phyloP scores from a whole-genome alignment of 2,113 vertebrate species.

The Microcebus lehilahytsara region DNA sequence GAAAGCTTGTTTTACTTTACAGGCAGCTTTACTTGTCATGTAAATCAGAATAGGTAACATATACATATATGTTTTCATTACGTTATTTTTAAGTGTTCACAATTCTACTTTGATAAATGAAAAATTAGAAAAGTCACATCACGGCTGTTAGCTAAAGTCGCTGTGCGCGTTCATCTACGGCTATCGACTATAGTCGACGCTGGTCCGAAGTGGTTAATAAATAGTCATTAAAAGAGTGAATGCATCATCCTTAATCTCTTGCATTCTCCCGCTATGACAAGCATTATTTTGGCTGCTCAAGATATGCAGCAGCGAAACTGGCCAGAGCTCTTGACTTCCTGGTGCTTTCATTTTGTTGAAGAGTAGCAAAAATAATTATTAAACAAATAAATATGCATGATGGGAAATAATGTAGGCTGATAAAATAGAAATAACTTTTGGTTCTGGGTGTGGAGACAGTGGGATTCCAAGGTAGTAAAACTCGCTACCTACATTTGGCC shows the following conservation, averaged over 20 bases:
- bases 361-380: neutral
- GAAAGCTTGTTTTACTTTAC: too few species aligned
- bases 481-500: neutral
- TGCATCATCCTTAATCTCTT: neutral
- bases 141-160: too few species aligned
- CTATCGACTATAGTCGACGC: too few species aligned
- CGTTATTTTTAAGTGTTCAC: too few species aligned
- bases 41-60: too few species aligned
- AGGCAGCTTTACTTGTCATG: too few species aligned
- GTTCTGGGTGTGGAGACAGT: neutral
- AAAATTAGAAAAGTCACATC: too few species aligned
- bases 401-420: neutral
- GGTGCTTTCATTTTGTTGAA: neutral
- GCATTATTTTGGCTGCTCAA: neutral
- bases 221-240: neutral
- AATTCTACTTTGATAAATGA: too few species aligned
- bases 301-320: rapidly evolving
- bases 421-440: neutral
- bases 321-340: neutral
- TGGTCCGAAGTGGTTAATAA: neutral
- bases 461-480: neutral
- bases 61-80: too few species aligned
- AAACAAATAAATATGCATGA: neutral
- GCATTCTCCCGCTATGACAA: neutral
- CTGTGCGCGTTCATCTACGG: too few species aligned